Evolutionary conservation across 2,888 invertebrate species (phyloP).

Genomic region (Tenthredo mesomela): DNA sequence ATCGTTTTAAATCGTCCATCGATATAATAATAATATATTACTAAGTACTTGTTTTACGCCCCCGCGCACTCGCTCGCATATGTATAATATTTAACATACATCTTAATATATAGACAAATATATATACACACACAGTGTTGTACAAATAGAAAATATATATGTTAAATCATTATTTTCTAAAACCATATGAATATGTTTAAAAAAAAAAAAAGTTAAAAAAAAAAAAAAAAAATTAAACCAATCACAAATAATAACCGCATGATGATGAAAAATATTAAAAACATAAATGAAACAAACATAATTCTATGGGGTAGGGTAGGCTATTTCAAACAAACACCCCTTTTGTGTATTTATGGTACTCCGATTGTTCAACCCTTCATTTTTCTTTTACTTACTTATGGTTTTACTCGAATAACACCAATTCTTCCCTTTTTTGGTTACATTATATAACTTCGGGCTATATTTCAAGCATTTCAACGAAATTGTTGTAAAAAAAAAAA

Average conservation of each 20-base stretch:
- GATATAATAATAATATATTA: background rate
- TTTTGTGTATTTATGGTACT: too few relatives aligned
- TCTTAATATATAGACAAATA: background rate
- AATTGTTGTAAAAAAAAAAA: too few relatives aligned
- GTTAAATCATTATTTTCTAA: too few relatives aligned
- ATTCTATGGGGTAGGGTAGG: too few relatives aligned
- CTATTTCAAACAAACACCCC: background rate
- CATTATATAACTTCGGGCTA: too few relatives aligned
- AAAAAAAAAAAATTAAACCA: background rate
- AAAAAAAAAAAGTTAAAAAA: too few relatives aligned
- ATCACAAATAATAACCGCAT: background rate
- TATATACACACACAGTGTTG: background rate
- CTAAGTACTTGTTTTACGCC: conserved; percentile 7
- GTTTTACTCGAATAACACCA: too few relatives aligned
- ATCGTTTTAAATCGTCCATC: conserved; percentile 49
- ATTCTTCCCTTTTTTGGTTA: too few relatives aligned
- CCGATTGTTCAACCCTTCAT: background rate
- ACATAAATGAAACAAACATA: too few relatives aligned
- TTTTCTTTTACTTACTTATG: background rate
- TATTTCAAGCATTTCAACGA: too few relatives aligned
- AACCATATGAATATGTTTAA: too few relatives aligned
- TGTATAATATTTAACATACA: background rate
- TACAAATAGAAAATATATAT: too few relatives aligned
- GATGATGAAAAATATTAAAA: background rate
- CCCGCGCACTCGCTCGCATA: background rate